Conservation (phyloP, 2,113 vertebrate species). For the Alethe diademata region DNA sequence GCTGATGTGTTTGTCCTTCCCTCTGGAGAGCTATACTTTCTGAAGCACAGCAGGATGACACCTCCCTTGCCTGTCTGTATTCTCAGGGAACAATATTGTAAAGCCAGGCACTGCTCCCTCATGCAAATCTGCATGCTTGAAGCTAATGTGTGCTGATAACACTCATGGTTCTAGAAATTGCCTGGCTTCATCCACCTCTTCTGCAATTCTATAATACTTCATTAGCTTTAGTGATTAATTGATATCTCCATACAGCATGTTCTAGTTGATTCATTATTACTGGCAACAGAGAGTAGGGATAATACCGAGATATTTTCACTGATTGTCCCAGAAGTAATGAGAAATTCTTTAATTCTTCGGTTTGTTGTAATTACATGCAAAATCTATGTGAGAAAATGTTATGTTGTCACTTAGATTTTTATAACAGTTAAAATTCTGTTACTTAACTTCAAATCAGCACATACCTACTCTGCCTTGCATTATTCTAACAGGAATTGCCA, state of each 20-base stretch:
- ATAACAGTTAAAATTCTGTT: not conserved
- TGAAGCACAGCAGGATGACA: not conserved
- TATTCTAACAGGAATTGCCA: not conserved
- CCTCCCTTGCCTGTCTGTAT: not conserved
- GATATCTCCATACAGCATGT: not conserved
- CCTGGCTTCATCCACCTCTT: not conserved
- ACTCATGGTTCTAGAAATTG: not conserved
- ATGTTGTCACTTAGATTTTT: not conserved
- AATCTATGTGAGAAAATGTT: not conserved
- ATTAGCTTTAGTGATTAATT: not conserved
- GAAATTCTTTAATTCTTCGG: not conserved
- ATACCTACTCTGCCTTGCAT: not conserved
- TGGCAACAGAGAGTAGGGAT: not conserved
- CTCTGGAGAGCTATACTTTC: not conserved
- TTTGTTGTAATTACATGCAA: not conserved
- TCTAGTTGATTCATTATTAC: not conserved
- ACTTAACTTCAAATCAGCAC: not conserved
- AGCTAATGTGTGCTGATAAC: not conserved
- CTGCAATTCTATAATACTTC: not conserved
- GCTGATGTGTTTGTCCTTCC: too few relatives aligned
- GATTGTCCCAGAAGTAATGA: not conserved
- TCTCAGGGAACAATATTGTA: not conserved
- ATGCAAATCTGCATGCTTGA: not conserved
- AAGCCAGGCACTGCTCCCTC: not conserved
- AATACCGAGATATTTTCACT: not conserved